Conservation (phyloP, 2,113 vertebrate species). For the Opisthocomus hoazin region DNA sequence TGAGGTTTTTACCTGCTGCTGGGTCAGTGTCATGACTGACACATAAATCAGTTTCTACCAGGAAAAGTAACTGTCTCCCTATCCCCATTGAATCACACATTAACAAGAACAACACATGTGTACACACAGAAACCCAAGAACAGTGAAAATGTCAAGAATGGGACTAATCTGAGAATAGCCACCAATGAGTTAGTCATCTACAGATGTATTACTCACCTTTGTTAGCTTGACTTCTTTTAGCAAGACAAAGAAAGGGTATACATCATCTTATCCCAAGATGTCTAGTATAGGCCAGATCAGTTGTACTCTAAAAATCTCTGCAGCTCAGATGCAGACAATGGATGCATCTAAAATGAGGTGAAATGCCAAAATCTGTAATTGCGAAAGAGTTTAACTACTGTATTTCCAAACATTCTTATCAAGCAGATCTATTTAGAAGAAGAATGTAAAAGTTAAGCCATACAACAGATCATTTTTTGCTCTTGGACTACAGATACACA, state of each 20-base stretch:
- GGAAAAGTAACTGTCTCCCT: not conserved
- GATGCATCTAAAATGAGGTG: not conserved
- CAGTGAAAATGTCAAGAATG: not conserved
- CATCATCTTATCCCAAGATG: not conserved
- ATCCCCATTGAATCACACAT: not conserved
- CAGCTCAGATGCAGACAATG: not conserved
- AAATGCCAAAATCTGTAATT: not conserved
- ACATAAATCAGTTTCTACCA: not conserved
- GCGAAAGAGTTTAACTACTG: not conserved
- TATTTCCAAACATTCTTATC: not conserved
- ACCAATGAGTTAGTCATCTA: not conserved
- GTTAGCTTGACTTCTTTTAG: not conserved
- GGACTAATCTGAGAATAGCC: not conserved
- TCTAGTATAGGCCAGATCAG: not conserved
- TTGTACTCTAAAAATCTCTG: not conserved
- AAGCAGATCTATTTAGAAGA: not conserved
- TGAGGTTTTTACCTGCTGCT: not conserved
- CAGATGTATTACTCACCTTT: not conserved
- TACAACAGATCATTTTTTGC: not conserved
- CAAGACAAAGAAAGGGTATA: not conserved
- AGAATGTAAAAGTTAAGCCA: not conserved
- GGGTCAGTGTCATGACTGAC: not conserved
- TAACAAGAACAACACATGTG: not conserved
- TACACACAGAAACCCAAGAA: not conserved
- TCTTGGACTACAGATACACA: not conserved